Evolutionary conservation across 2,888 invertebrate genomes (phyloP), one percentile per base, ranked within the genome.

Genomic region (Leuctra nigra): DNA sequence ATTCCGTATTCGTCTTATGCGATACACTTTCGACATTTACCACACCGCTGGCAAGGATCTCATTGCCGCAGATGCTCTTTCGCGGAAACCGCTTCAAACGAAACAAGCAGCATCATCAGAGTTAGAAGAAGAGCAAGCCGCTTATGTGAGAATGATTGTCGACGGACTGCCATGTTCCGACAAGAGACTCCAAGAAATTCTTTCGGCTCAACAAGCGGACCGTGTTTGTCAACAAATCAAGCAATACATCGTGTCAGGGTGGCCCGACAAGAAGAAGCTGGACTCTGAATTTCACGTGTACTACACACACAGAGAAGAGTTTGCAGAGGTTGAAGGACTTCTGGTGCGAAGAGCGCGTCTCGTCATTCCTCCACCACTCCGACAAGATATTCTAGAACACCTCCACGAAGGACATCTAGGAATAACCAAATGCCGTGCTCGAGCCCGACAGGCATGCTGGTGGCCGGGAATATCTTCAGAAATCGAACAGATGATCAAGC

Each of bases 1-100:
- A 50, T 24, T 24, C 33, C 18, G 3, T 18, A 14, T 55, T 6
- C 2, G 22, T 7, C 14, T 48, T 11, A 18, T 46, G 6, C 38
- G 48, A 13, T 55, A 36, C 23, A 24, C 48, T 9, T 38, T 14
- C 23, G 11, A 48, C 13, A 18, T 55, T 2, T 4, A 16, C 16
- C 48, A 55, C 3, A 24, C 14, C 14, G n/a, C 24, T 3, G 55
- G 55, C 1, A 48, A 50, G 24, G n/a, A 33, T 16, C 48, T 48
- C 11, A 2, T 22, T 9, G 48, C 35, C 11, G 55, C 48, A n/a
- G 55, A 55, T 20, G 20, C 41, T 2, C 20, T 41, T 16, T 41
- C 41, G 18, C 41, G 20, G 20, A n/a, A n/a, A n/a, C n/a, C n/a
- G 20, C 41, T 4, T 20, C 41, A 16, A 16, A 16, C 20, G 11